Evolutionary conservation across 2,797 vertebrate species (phyloP).

Genomic region (Chanos chanos): DNA sequence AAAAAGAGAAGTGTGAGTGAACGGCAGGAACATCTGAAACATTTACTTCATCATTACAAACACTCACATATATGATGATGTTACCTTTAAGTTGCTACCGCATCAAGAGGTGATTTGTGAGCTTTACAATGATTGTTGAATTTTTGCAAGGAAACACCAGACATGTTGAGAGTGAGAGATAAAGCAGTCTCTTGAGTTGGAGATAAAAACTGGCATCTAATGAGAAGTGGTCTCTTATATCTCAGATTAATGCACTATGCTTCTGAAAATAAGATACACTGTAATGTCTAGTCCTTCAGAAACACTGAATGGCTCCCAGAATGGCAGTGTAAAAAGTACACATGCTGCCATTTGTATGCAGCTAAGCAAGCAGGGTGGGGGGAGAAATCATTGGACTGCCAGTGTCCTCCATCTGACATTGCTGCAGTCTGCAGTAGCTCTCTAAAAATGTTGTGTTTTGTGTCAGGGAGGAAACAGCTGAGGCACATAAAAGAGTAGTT

Average conservation of each 20-base stretch:
- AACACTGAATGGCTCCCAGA: not conserved
- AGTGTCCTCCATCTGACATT: constrained; percentile 53
- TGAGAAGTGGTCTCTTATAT: too few relatives aligned
- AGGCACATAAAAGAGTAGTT: constrained; percentile 19
- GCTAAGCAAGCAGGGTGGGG: constrained; percentile 26
- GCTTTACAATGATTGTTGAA: too few relatives aligned
- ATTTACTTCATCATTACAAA: constrained; percentile 2
- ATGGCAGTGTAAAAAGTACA: constrained; percentile 10
- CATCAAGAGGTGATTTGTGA: too few relatives aligned
- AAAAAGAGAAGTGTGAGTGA: constrained; percentile 9
- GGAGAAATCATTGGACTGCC: constrained; percentile 32
- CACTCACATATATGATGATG: too few relatives aligned
- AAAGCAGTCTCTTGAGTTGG: too few relatives aligned
- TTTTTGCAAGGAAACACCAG: too few relatives aligned
- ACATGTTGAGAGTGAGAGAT: too few relatives aligned
- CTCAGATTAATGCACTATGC: not conserved
- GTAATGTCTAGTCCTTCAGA: too few relatives aligned
- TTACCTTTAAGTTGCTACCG: too few relatives aligned
- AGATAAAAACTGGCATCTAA: too few relatives aligned
- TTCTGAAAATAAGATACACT: not conserved
- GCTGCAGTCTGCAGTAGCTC: constrained; percentile 30
- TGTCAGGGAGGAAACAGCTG: constrained; percentile 20
- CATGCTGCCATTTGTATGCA: constrained; percentile 50
- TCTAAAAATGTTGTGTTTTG: constrained; percentile 15
- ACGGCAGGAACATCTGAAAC: not conserved